phyloP scores from a whole-genome alignment of 1,140 invertebrate species.

The Pogonomyrmex barbatus region DNA sequence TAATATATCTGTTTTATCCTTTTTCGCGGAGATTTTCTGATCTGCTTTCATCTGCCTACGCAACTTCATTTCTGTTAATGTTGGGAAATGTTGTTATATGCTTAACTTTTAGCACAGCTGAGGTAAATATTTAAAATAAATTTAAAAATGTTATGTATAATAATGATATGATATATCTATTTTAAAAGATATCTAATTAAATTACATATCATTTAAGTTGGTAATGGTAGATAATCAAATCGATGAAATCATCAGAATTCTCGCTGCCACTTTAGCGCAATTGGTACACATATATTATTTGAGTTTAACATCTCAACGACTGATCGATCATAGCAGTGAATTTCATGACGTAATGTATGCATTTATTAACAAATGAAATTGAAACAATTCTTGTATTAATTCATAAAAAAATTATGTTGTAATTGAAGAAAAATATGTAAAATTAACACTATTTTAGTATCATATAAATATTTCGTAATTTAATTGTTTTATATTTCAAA shows the following conservation, averaged over 20 bases:
- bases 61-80: neutral
- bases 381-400: neutral
- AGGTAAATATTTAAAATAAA: conserved; percentile 28
- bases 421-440: neutral
- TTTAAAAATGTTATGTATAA: neutral
- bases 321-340: conserved; percentile 6
- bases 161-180: neutral
- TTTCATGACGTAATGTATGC: conserved; percentile 33
- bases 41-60: conserved; percentile 9
- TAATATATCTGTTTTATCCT: conserved; percentile 1
- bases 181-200: neutral
- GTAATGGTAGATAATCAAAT: neutral
- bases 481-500: neutral
- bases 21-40: conserved; percentile 13
- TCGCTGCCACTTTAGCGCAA: neutral
- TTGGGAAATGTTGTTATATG: conserved; percentile 14
- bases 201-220: conserved; percentile 15
- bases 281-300: conserved; percentile 19
- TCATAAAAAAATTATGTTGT: neutral
- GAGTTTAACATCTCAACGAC: conserved; percentile 4
- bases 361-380: neutral
- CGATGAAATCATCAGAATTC: conserved; percentile 26
- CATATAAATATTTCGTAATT: neutral
- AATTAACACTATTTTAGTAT: neutral
- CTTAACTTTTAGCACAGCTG: neutral